Evolutionary conservation across 92 coral and sea anemone genomes (phyloP), one percentile per base, ranked within the genome.

Genomic region (Muricea muricata): DNA sequence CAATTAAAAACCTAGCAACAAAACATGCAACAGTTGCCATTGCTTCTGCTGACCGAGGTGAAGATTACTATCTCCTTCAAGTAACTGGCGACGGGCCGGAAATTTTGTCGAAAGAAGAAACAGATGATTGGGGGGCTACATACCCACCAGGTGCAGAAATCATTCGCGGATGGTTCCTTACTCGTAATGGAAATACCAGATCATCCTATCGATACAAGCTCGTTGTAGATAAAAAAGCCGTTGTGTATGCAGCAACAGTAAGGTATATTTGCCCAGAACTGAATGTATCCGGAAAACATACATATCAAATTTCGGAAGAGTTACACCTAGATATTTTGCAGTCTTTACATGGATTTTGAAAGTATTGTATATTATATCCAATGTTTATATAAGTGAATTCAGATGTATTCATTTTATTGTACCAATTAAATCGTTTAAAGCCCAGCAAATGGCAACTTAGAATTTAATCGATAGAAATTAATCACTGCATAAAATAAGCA

Each of bases 51-150:
- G 66, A 58, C 18, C 1, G 30, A 21, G 66, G 29, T 5, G 65
- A 55, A 25, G 66, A 58, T 7, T 58, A 58, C 32, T 58, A 76
- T 45, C 68, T 85, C 17, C 87, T 84, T 74, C 57, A 73, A 73
- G 75, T 75, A 28, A 75, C 80, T 48, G 55, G 80, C n/a, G n/a
- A 75, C 14, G 65, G 63, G 10, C 80, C 65, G 21, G 80, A 75
- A 65, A 9, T 46, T 12, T 21, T 75, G 24, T 17, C 30, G 39
- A 32, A 35, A 7, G 63, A 48, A 52, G 63, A 46, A 25, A 46
- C 7, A 15, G 80, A 75, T 54, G 52, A 67, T 32, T 67, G 75
- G 75, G 80, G 80, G 10, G 39, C 32, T 46, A 25, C 63, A 46
- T 75, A 46, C 63, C 80, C 63, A 23, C 65, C 63, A 46, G 80